Conservation (phyloP, 2,888 invertebrate species). For the Pollenia amentaria region DNA sequence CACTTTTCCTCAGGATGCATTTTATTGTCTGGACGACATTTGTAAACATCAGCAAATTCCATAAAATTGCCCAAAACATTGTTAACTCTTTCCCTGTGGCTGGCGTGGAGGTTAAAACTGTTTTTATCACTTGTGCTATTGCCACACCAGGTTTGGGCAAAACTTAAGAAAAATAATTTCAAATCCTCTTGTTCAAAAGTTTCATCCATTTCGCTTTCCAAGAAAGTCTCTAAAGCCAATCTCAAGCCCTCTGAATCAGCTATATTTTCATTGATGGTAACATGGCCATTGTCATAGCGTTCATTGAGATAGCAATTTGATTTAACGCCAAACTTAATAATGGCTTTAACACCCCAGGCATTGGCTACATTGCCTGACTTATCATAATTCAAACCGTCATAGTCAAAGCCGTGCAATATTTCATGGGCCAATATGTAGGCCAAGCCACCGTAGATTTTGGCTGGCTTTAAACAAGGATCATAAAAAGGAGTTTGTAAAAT, state of each 20-base stretch:
- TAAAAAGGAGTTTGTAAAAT: conserved; percentile 78
- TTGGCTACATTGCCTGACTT: conserved; percentile 78
- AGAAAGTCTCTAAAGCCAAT: conserved; percentile 78
- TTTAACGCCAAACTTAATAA: conserved; percentile 80
- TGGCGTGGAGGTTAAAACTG: conserved; percentile 75
- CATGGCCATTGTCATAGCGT: conserved; percentile 77
- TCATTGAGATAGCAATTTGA: conserved; percentile 79
- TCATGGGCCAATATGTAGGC: conserved; percentile 82
- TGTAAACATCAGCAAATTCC: conserved; percentile 79
- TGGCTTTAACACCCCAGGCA: conserved; percentile 79
- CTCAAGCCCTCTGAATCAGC: conserved; percentile 82
- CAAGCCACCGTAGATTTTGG: conserved; percentile 78
- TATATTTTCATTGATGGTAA: conserved; percentile 81
- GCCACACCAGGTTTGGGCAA: conserved; percentile 82
- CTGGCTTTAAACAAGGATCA: conserved; percentile 66
- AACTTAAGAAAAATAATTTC: conserved; percentile 80
- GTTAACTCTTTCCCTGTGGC: conserved; percentile 80
- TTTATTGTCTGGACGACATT: conserved; percentile 76
- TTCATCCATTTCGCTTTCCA: conserved; percentile 46
- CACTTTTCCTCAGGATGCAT: conserved; percentile 82
- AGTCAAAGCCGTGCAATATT: conserved; percentile 82
- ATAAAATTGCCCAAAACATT: conserved; percentile 81
- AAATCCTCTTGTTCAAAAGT: conserved; percentile 63
- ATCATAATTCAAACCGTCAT: conserved; percentile 82
- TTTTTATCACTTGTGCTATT: conserved; percentile 18